Base-by-base conservation (phyloP, 2,113 vertebrate species). In the Psilopsiagon aymara region DNA sequence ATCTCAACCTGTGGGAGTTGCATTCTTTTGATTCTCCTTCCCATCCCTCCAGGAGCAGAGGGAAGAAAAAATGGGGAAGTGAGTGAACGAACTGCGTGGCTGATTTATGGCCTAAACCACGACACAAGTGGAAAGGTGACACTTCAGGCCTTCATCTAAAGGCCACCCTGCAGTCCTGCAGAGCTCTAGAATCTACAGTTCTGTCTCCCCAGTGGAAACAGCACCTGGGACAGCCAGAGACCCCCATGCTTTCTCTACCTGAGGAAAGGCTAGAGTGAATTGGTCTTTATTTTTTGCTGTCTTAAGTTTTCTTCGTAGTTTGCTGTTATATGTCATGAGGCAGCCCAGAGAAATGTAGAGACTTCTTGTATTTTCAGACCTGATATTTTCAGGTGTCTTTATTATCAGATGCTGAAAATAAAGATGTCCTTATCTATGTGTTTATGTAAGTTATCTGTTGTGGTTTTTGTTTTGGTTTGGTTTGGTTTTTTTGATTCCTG, bases 161-260 rank as follows among this genome's bases (percentile, higher is more conserved):
- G 68, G 17, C 23, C 6, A 46, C 25, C 14, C 68, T 37, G 13
- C n/a, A 43, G 49, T 21, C 13, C 41, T 46, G 4, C 11, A 35
- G 43, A 51, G 13, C 11, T 31, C 28, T 76, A 9, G 1, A 13
- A 59, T 52, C 0, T 1, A 29, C 13, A 59, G 24, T 7, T 77
- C 27, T 0, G 0, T 2, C 0, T 39, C 14, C 80, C 41, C 57
- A 80, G 27, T 6, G 11, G 64, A 60, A 23, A 66, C 14, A 51
- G 5, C 2, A 41, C 19, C n/a, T 2, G 2, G 31, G 13, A 55
- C 0, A 6, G 21, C 16, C 59, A 60, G 39, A 46, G 31, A 35
- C 7, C 13, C 12, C 1, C 7, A 69, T 4, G 2, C 2, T 53
- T 29, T 49, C 15, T 39, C 33, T 74, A 12, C 7, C 10, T 29